Percentiles rank a stretch among this genome's conserved stretches.
These are phyloP conservation scores for Plotosus lineatus DNA, from an alignment of 2,113 vertebrate genomes.

Conservation along the genomic window DNA sequence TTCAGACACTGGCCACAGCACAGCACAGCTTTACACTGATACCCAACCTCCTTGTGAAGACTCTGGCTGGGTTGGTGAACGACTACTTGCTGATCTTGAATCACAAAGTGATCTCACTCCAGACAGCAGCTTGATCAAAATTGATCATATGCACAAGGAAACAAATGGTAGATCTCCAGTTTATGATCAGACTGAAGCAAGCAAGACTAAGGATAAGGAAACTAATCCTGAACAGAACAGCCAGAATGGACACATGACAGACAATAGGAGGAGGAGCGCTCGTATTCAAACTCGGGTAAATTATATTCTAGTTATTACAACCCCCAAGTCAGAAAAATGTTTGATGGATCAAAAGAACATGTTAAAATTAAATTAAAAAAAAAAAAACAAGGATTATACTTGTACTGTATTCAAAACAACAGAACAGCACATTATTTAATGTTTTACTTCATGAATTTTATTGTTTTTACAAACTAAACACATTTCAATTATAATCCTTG, in stretches of 20 bases:
- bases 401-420: too few species aligned
- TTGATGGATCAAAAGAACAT: too few species aligned
- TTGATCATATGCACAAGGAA: not conserved
- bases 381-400: too few species aligned
- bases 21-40: not conserved
- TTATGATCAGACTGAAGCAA: not conserved
- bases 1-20: not conserved
- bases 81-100: not conserved
- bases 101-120: not conserved
- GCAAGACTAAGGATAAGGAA: not conserved
- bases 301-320: not conserved
- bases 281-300: conserved; percentile 10
- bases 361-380: too few species aligned
- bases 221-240: not conserved
- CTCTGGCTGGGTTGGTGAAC: not conserved
- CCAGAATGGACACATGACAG: not conserved
- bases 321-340: too few species aligned
- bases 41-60: not conserved
- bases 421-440: too few species aligned
- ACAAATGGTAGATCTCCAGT: not conserved
- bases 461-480: too few species aligned
- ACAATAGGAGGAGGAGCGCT: conserved; percentile 11
- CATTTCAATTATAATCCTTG: too few species aligned
- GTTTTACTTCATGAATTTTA: too few species aligned
- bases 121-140: not conserved